These are phyloP conservation scores for Caenorhabditis sinica DNA, from an alignment of 2,888 invertebrate genomes.

Conservation along the genomic window DNA sequence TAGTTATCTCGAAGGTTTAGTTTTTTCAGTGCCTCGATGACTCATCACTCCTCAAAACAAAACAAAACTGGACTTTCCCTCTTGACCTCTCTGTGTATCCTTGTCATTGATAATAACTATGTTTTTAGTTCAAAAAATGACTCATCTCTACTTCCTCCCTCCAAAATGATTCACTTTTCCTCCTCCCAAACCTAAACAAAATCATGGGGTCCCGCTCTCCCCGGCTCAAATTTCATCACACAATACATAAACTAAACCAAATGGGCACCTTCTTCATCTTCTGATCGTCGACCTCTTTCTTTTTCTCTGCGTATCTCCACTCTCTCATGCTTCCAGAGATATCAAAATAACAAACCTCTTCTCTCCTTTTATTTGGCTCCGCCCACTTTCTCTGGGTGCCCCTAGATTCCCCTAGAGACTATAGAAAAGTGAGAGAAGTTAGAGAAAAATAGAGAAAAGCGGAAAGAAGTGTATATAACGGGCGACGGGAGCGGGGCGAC, in stretches of 20 bases:
- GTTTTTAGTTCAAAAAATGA: conserved; percentile 4
- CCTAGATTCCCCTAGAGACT: too few species aligned
- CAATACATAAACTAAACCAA: background rate
- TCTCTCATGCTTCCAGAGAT: background rate
- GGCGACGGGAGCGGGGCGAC: background rate
- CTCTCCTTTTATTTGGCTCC: conserved; percentile 29
- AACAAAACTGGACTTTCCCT: background rate
- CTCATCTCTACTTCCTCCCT: conserved; percentile 10
- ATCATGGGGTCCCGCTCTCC: conserved; percentile 11
- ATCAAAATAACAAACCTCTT: conserved; percentile 50
- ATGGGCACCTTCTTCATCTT: background rate
- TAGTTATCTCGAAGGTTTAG: too few species aligned
- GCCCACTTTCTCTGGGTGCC: conserved; percentile 10
- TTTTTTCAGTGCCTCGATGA: background rate
- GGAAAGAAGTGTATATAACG: conserved; percentile 32
- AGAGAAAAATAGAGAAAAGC: background rate
- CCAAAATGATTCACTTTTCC: background rate
- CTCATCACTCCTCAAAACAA: background rate
- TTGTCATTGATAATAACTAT: conserved; percentile 9
- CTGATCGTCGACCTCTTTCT: background rate
- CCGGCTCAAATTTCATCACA: conserved; percentile 40
- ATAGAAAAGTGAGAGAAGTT: conserved; percentile 1
- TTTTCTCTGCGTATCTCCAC: background rate
- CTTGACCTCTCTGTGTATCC: conserved; percentile 6
- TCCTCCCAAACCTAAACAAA: background rate